Conservation (phyloP, 2,797 vertebrate genomes). For the Neosalanx taihuensis region DNA sequence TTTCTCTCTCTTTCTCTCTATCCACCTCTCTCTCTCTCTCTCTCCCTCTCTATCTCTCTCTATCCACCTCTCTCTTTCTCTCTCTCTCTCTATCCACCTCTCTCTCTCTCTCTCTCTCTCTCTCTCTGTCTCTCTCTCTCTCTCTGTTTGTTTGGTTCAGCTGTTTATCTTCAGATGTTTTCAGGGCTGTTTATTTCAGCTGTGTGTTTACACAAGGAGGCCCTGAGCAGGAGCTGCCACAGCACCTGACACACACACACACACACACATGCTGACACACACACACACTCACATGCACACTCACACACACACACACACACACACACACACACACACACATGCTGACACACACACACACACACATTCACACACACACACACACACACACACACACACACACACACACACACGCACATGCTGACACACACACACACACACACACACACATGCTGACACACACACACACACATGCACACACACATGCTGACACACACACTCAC, state of each 20-base stretch:
- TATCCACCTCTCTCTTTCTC: too few relatives aligned
- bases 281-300: not conserved
- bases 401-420: not conserved
- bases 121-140: not conserved
- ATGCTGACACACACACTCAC: slow-evolving; percentile 1
- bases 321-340: not conserved
- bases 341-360: slow-evolving; percentile 4
- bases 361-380: not conserved
- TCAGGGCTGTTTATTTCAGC: slow-evolving; percentile 28
- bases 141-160: slow-evolving; percentile 37
- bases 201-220: slow-evolving; percentile 22
- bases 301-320: not conserved
- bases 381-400: not conserved
- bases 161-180: slow-evolving; percentile 36
- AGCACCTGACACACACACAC: not conserved
- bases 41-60: too few relatives aligned
- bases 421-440: slow-evolving; percentile 1
- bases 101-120: slow-evolving; percentile 11
- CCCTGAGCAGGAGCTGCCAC: not conserved
- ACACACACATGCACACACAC: not conserved
- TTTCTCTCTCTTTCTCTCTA: too few relatives aligned
- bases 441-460: not conserved
- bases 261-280: slow-evolving; percentile 2
- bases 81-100: too few relatives aligned
- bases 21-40: too few relatives aligned